Conservation (phyloP, 2,797 vertebrate genomes). For the Ctenochaetus hawaiiensis region DNA sequence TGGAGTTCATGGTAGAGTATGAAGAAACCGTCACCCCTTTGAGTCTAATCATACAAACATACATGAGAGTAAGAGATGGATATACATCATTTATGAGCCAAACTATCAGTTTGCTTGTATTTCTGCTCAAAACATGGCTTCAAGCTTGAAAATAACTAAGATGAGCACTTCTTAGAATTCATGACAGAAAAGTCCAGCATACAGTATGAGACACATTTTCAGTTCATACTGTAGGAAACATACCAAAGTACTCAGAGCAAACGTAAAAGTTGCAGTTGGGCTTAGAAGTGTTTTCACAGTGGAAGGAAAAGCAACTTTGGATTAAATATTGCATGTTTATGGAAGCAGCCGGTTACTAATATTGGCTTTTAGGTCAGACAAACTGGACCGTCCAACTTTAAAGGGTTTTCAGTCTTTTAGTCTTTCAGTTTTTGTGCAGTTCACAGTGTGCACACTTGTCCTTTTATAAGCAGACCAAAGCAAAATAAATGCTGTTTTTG, state of each 20-base stretch:
- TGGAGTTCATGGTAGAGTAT: constrained; percentile 25
- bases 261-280: constrained; percentile 60
- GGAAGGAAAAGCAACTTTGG: constrained; percentile 84
- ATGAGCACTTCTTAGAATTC: constrained; percentile 67
- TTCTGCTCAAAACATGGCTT: constrained; percentile 73
- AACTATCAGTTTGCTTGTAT: constrained; percentile 51
- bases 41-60: constrained; percentile 56
- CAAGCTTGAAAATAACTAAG: constrained; percentile 67
- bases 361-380: constrained; percentile 68
- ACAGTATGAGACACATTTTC: constrained; percentile 48
- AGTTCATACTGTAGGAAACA: constrained; percentile 68
- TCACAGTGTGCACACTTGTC: constrained; percentile 2
- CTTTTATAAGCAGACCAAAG: constrained; percentile 15
- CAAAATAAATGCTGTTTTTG: constrained; percentile 37
- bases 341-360: constrained; percentile 74
- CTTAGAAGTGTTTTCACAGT: constrained; percentile 77
- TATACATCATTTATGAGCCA: constrained; percentile 51
- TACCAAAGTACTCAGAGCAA: constrained; percentile 54
- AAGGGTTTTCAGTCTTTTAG: constrained; percentile 55
- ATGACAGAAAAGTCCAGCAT: constrained; percentile 61
- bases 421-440: constrained; percentile 57
- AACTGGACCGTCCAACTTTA: constrained; percentile 64
- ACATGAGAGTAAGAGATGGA: constrained; percentile 43
- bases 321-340: constrained; percentile 82
- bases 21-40: constrained; percentile 35